Evolutionary conservation across 2,888 invertebrate genomes (phyloP).

Genomic region (Rhagonycha lutea): DNA sequence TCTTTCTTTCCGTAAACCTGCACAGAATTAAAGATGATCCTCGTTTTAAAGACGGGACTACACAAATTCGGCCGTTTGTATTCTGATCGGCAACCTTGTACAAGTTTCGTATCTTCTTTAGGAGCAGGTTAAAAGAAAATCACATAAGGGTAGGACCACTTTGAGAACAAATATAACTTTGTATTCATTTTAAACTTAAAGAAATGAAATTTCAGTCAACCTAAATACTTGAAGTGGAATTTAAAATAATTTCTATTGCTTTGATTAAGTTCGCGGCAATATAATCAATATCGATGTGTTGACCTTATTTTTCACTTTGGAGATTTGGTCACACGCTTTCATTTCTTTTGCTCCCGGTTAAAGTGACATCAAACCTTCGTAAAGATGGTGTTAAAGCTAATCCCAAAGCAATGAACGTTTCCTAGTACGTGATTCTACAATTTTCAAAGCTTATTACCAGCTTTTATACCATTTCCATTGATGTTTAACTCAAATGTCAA

Average conservation of each 20-base stretch:
- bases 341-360: conserved; percentile 30
- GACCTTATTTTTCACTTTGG: conserved; percentile 22
- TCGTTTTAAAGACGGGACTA: conserved; percentile 38
- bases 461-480: conserved; percentile 24
- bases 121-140: conserved; percentile 31
- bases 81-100: conserved; percentile 45
- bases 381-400: conserved; percentile 35
- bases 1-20: conserved; percentile 35
- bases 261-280: not conserved
- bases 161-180: conserved; percentile 25
- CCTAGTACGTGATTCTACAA: conserved; percentile 28
- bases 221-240: not conserved
- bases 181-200: conserved; percentile 21
- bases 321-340: conserved; percentile 26
- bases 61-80: conserved; percentile 53
- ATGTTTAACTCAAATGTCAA: not conserved
- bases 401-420: conserved; percentile 35
- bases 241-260: not conserved
- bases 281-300: not conserved
- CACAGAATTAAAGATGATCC: conserved; percentile 42
- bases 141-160: conserved; percentile 26
- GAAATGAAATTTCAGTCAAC: not conserved
- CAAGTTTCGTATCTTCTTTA: conserved; percentile 52
- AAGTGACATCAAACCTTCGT: conserved; percentile 34
- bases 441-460: conserved; percentile 24